A percentile compares a stretch with the other conserved stretches of the same genome.
These are phyloP conservation scores for Apostichopus leukothele DNA, from an alignment of 53 echinoderm and acorn worm species.

Conservation along the genomic window DNA sequence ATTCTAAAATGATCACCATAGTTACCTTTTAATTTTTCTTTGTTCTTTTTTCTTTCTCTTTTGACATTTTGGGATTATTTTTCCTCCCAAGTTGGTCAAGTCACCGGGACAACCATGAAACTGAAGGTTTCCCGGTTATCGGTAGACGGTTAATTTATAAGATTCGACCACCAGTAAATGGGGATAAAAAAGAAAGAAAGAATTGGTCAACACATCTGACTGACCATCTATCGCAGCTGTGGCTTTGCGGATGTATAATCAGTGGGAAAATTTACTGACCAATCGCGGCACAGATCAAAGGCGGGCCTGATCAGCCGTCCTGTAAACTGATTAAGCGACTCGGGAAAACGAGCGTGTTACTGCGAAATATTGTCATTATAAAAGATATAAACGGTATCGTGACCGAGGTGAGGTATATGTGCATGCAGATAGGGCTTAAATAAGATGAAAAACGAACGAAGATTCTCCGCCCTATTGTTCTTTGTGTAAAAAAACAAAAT, in stretches of 20 bases:
- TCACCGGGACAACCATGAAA: not conserved
- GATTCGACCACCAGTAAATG: constrained; percentile 1
- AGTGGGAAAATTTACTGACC: not conserved
- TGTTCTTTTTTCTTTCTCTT: too few relatives aligned
- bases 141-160: not conserved
- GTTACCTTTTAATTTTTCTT: too few relatives aligned
- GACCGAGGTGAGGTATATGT: not conserved
- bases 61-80: too few relatives aligned
- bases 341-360: constrained; percentile 4
- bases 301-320: constrained; percentile 1
- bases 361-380: constrained; percentile 29
- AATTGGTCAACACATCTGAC: not conserved
- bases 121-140: not conserved
- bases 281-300: constrained; percentile 2
- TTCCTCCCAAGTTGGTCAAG: too few relatives aligned
- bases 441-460: not conserved
- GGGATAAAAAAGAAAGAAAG: not conserved
- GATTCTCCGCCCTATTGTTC: not conserved
- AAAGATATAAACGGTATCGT: not conserved
- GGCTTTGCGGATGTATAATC: not conserved
- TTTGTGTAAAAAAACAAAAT: not conserved
- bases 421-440: not conserved
- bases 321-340: constrained; percentile 31
- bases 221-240: not conserved
- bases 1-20: too few relatives aligned